phyloP scores from a whole-genome alignment of 2,113 vertebrate genomes.

The Dicentrarchus labrax region DNA sequence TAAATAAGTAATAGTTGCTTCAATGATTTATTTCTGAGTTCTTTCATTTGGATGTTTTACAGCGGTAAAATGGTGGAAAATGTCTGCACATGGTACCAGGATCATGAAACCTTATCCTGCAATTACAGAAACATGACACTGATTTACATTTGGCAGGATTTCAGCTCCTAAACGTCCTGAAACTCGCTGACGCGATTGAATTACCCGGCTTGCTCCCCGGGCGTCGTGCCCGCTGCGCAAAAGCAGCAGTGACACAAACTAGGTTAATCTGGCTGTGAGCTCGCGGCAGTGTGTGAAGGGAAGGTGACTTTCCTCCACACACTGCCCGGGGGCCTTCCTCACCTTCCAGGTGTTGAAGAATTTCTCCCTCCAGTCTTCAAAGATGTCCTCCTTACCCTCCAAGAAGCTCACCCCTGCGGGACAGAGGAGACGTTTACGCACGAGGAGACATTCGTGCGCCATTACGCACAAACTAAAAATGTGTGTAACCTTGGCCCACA shows the following conservation, averaged over 20 bases:
- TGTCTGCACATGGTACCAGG: background rate
- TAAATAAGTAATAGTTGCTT: no score
- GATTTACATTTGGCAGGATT: conserved; percentile 24
- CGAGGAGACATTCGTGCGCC: background rate
- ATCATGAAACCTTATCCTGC: background rate
- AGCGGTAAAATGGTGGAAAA: no score
- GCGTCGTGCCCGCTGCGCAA: conserved; percentile 35
- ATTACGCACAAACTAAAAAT: conserved; percentile 33
- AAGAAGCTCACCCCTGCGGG: conserved; percentile 90
- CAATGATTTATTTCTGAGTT: no score
- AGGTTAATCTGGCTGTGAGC: conserved; percentile 69
- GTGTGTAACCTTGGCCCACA: background rate
- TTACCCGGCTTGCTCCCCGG: conserved; percentile 26
- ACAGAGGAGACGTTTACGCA: background rate
- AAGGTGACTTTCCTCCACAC: conserved; percentile 61
- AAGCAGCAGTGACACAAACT: conserved; percentile 58
- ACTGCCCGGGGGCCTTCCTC: conserved; percentile 25
- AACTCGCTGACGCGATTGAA: conserved; percentile 37
- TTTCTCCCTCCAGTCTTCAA: conserved; percentile 92
- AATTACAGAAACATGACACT: background rate
- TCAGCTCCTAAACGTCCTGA: conserved; percentile 21
- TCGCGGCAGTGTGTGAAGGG: conserved; percentile 34
- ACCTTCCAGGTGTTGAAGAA: conserved; percentile 97
- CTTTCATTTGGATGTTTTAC: no score
- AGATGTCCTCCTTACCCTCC: conserved; percentile 91